Conservation (phyloP, 2,797 vertebrate genomes). For the Lepilemur ruficaudatus region DNA sequence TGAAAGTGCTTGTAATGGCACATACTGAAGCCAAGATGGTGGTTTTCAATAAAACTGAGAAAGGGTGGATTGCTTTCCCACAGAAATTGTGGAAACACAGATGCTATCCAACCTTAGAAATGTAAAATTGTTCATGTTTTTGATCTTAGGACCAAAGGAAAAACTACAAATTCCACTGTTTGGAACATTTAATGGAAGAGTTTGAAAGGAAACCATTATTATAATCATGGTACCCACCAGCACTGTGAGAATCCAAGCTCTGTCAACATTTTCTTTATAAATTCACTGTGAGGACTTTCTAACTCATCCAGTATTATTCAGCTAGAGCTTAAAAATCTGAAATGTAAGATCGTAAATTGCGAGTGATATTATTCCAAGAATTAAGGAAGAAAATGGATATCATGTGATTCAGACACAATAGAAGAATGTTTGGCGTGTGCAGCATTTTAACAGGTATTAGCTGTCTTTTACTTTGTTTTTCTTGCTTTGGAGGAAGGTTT, state of each 20-base stretch:
- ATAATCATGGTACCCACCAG: constrained; percentile 65
- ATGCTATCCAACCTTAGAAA: constrained; percentile 78
- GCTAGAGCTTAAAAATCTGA: constrained; percentile 57
- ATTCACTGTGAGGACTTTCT: constrained; percentile 71
- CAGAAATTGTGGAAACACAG: constrained; percentile 79
- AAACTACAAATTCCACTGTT: constrained; percentile 78
- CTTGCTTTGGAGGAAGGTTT: constrained; percentile 48
- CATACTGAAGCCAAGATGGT: constrained; percentile 70
- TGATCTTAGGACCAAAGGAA: constrained; percentile 79
- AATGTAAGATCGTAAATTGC: constrained; percentile 65
- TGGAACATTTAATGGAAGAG: constrained; percentile 80
- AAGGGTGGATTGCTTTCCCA: constrained; percentile 74
- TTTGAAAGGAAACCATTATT: constrained; percentile 79
- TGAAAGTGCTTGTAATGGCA: constrained; percentile 63
- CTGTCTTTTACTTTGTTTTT: constrained; percentile 58
- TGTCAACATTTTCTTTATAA: constrained; percentile 80
- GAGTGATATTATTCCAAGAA: constrained; percentile 70
- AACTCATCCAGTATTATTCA: constrained; percentile 65
- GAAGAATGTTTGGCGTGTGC: constrained; percentile 61
- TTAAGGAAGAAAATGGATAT: constrained; percentile 69
- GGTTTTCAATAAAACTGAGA: constrained; percentile 80
- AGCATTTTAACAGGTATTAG: constrained; percentile 57
- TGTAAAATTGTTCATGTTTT: constrained; percentile 79
- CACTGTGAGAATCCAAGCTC: constrained; percentile 69
- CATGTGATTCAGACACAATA: constrained; percentile 63